Evolutionary conservation across 2,888 invertebrate species (phyloP).

Genomic region (Cabera pusaria): DNA sequence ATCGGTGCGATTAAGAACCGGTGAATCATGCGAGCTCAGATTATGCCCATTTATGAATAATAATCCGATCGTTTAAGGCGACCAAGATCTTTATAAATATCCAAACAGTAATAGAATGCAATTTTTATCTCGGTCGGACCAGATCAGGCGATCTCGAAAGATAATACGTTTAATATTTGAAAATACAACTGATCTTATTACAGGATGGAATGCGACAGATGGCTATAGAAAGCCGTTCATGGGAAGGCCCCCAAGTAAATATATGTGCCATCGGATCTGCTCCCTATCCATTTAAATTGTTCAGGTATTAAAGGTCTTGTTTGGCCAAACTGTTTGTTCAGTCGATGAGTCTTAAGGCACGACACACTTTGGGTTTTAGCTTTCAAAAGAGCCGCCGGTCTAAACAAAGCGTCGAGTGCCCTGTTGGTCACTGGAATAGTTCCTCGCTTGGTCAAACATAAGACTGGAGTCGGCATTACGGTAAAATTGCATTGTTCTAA

Average conservation of each 20-base stretch:
- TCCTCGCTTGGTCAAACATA: conserved; percentile 71
- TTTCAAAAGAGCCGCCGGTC: conserved; percentile 78
- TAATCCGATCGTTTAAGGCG: conserved; percentile 31
- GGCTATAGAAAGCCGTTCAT: conserved; percentile 50
- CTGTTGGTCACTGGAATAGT: conserved; percentile 61
- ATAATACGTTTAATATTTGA: conserved; percentile 13
- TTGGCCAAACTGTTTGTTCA: conserved; percentile 68
- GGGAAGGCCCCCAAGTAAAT: conserved; percentile 56
- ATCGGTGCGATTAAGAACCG: conserved; percentile 47
- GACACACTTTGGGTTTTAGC: conserved; percentile 82
- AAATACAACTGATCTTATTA: conserved; percentile 28
- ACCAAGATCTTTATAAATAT: conserved; percentile 21
- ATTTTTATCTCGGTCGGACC: conserved; percentile 8
- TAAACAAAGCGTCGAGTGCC: conserved; percentile 69
- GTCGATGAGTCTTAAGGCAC: conserved; percentile 76
- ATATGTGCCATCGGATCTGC: conserved; percentile 59
- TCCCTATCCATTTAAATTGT: conserved; percentile 78
- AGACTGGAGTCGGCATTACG: conserved; percentile 60
- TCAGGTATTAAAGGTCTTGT: conserved; percentile 72
- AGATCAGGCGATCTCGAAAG: conserved; percentile 8
- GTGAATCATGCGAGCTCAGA: conserved; percentile 33
- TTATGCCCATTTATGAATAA: conserved; percentile 47
- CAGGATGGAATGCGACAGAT: conserved; percentile 34
- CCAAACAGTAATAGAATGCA: conserved; percentile 22
- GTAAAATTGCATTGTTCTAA: conserved; percentile 67